phyloP scores from a whole-genome alignment of 2,888 invertebrate species.

The Gari tellinella region DNA sequence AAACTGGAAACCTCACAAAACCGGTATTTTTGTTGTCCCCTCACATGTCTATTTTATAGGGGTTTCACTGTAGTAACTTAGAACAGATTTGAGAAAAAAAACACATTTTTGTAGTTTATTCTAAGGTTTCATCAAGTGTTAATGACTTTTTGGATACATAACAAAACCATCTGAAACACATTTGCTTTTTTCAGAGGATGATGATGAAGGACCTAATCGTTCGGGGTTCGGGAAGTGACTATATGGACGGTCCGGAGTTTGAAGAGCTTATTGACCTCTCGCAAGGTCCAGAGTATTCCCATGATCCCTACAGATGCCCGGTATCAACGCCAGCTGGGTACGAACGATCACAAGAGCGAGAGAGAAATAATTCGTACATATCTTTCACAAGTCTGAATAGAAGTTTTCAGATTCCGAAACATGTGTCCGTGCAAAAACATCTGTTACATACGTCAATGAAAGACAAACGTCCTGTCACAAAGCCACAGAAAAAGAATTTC shows the following conservation, averaged over 20 bases:
- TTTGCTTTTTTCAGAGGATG: conserved; percentile 8
- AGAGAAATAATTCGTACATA: conserved; percentile 28
- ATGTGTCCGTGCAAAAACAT: conserved; percentile 27
- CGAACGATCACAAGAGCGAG: conserved; percentile 24
- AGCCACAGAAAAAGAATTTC: conserved; percentile 61
- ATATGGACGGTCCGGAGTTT: conserved; percentile 10
- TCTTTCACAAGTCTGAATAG: conserved; percentile 47
- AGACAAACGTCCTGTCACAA: conserved; percentile 30
- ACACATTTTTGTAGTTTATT: no score
- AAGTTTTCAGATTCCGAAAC: conserved; percentile 39
- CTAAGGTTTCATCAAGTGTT: no score
- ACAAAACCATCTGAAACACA: no score
- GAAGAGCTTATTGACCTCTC: conserved; percentile 20
- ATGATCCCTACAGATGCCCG: conserved; percentile 62
- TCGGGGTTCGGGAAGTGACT: background rate
- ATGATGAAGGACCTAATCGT: conserved; percentile 6
- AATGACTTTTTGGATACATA: no score
- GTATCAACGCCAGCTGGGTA: conserved; percentile 64
- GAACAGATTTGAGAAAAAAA: no score
- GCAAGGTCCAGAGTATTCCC: conserved; percentile 16
- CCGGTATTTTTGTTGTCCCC: no score
- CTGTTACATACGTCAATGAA: conserved; percentile 22
- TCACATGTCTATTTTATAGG: no score
- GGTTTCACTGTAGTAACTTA: no score
- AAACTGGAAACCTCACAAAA: no score